These are phyloP conservation scores for Drosophila tani DNA, from an alignment of 1,140 invertebrate genomes.

Conservation along the genomic window DNA sequence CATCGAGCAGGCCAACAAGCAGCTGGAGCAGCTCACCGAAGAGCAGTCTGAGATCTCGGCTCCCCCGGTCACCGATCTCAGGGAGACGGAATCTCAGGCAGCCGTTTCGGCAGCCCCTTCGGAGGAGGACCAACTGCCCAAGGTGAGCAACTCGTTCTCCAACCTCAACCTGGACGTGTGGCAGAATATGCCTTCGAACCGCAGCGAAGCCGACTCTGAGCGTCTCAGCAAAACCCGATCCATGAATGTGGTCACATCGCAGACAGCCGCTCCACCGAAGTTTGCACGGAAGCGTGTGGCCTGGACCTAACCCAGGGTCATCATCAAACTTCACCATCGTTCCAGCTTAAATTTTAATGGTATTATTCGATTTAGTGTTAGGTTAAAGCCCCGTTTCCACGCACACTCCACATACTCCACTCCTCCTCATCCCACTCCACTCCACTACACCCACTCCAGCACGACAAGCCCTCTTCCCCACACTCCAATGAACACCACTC, in stretches of 20 bases:
- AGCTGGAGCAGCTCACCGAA: conserved; percentile 81
- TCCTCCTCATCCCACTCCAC: background rate
- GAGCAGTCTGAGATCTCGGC: conserved; percentile 38
- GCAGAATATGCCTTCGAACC: conserved; percentile 62
- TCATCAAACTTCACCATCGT: background rate
- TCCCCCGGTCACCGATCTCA: background rate
- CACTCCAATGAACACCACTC: conserved; percentile 13
- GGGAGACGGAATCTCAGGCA: background rate
- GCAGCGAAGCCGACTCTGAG: conserved; percentile 43
- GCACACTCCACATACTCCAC: background rate
- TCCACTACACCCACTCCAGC: conserved; percentile 4
- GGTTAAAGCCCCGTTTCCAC: conserved; percentile 12
- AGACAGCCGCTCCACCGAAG: conserved; percentile 64
- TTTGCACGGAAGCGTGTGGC: conserved; percentile 79
- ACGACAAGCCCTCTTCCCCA: background rate
- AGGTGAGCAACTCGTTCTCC: conserved; percentile 62
- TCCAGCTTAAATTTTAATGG: conserved; percentile 56
- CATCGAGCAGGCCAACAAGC: conserved; percentile 85
- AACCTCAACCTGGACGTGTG: conserved; percentile 79
- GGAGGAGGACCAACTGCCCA: conserved; percentile 33
- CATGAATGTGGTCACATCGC: conserved; percentile 65
- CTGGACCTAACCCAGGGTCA: conserved; percentile 54
- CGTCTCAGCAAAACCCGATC: conserved; percentile 62
- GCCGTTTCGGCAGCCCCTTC: background rate
- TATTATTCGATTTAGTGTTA: conserved; percentile 43